Evolutionary conservation across 2,888 invertebrate genomes (phyloP), one percentile per base, ranked within the genome.

Genomic region (Therioaphis trifolii): DNA sequence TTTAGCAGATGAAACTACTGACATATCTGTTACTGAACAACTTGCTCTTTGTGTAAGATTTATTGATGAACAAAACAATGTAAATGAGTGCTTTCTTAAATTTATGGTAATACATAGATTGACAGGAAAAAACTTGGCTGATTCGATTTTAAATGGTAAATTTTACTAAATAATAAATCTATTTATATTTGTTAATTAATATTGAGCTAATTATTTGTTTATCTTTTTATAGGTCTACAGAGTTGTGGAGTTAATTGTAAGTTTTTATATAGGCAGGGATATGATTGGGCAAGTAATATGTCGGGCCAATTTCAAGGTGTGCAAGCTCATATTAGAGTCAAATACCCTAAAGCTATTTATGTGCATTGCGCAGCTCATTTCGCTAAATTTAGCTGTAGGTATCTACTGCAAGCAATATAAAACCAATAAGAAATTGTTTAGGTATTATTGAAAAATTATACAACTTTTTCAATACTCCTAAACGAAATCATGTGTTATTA

Each of bases 111-210:
- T n/a, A n/a, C n/a, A n/a, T n/a, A n/a, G n/a, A n/a, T n/a, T n/a
- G n/a, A n/a, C 46, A n/a, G 69, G 46, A 21, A 71, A 71, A 46
- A 71, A 69, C 43, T 46, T 71, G 24, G 46, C 69, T 12, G 69
- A 46, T 43, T 71, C 49, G 11, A 72, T 72, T 52, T 52, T 72
- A 29, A 72, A 24, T 49, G 49, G 69, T 71, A 71, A 46, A n/a
- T n/a, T n/a, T n/a, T n/a, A n/a, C n/a, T 72, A 27, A 46, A 46
- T 15, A 71, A 49, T 71, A 71, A 71, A 46, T 46, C 15, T 24
- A 27, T 49, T 27, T 46, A 46, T 71, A 72, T 49, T 72, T 72
- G n/a, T n/a, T n/a, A n/a, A n/a, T n/a, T n/a, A n/a, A 43, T 43
- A 43, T 24, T 27, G 27, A 71, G 18, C 49, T 49, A 18, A 49